These are phyloP conservation scores for Stegodyphus dumicola DNA, from an alignment of 1,140 invertebrate genomes.

Conservation along the genomic window DNA sequence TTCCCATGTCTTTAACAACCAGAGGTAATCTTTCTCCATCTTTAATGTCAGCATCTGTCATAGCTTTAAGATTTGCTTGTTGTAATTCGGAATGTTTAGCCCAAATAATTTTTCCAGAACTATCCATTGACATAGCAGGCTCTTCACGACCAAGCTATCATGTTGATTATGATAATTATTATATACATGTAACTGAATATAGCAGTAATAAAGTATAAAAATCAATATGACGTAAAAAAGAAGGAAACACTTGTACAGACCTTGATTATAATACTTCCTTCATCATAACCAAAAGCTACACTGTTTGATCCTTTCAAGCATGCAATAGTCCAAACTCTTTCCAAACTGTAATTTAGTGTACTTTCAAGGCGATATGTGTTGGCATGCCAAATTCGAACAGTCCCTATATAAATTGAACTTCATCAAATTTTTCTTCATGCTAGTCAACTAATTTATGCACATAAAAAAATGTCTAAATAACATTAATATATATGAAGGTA, in stretches of 20 bases:
- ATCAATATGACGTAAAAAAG: neutral
- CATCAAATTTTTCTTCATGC: no score
- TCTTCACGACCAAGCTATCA: conserved; percentile 90
- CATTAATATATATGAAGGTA: no score
- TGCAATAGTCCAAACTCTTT: conserved; percentile 97
- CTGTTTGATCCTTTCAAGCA: conserved; percentile 96
- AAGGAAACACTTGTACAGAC: conserved; percentile 60
- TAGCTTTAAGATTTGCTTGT: conserved; percentile 87
- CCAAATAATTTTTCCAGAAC: conserved; percentile 98
- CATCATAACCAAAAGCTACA: conserved; percentile 97
- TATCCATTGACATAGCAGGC: conserved; percentile 99
- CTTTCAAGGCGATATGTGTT: conserved; percentile 97
- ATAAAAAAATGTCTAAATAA: no score
- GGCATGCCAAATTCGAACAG: conserved; percentile 96
- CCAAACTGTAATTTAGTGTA: conserved; percentile 97
- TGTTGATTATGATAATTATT: neutral
- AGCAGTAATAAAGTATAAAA: neutral
- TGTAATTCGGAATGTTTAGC: conserved; percentile 98
- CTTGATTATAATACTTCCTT: conserved; percentile 97
- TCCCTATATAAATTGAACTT: conserved; percentile 70
- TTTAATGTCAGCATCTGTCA: conserved; percentile 78
- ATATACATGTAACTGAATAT: neutral
- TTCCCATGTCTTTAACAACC: conserved; percentile 98
- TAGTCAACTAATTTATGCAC: no score
- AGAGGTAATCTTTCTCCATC: conserved; percentile 94